phyloP scores from a whole-genome alignment of 1,140 invertebrate species.

The Atta colombica region DNA sequence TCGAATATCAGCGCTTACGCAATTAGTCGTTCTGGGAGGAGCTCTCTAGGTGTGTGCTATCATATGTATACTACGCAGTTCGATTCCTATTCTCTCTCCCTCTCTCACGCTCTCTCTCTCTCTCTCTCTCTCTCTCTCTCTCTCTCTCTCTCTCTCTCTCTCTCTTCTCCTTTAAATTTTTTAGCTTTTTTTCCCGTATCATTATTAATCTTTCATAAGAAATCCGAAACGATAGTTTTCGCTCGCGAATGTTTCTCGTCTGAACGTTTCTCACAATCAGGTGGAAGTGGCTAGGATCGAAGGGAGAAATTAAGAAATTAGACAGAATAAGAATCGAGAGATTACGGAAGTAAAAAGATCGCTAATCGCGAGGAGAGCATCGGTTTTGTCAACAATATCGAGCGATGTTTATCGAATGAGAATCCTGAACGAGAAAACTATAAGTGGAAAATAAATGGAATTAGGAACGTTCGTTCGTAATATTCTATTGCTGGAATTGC shows the following conservation, averaged over 20 bases:
- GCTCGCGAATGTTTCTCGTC: conserved; percentile 18
- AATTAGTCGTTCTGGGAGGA: conserved; percentile 37
- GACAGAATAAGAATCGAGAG: not conserved
- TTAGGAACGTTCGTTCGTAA: not conserved
- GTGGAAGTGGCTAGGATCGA: conserved; percentile 26
- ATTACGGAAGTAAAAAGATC: conserved; percentile 11
- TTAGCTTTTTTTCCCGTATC: not conserved
- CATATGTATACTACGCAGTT: conserved; percentile 38
- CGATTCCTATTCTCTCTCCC: conserved; percentile 30
- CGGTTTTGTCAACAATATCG: not conserved
- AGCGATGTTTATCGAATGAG: not conserved
- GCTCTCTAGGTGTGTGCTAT: conserved; percentile 27
- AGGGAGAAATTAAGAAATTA: conserved; percentile 14
- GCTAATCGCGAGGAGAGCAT: conserved; percentile 1
- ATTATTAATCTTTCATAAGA: conserved; percentile 19
- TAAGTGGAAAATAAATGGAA: not conserved
- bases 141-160: conserved; percentile 32
- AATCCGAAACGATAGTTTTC: conserved; percentile 31
- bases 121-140: conserved; percentile 27
- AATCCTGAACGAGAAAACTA: conserved; percentile 39
- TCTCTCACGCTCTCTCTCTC: conserved; percentile 47
- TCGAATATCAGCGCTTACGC: conserved; percentile 49
- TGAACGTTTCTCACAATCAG: conserved; percentile 22
- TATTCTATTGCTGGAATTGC: not conserved
- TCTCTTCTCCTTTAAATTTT: not conserved